phyloP scores from a whole-genome alignment of 2,888 invertebrate genomes.

The Aphidoletes aphidimyza region DNA sequence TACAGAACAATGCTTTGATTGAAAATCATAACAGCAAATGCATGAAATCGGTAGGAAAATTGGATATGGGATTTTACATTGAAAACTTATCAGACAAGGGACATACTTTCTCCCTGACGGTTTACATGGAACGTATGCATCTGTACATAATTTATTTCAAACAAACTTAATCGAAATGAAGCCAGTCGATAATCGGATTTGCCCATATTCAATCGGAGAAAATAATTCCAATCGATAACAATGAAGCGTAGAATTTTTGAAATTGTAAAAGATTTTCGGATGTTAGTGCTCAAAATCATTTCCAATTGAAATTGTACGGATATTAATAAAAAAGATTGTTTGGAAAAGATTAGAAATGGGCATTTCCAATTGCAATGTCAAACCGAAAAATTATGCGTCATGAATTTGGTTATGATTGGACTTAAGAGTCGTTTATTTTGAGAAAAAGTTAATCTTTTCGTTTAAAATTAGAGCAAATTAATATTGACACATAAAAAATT shows the following conservation, averaged over 20 bases:
- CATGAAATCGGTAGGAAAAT: not conserved
- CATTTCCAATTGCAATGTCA: not conserved
- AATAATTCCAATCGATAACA: not conserved
- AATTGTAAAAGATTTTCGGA: too few relatives aligned
- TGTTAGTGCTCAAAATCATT: not conserved
- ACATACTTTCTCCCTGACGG: not conserved
- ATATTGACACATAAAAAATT: slow-evolving; percentile 19
- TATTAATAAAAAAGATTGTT: not conserved
- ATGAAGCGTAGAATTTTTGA: not conserved
- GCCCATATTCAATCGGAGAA: not conserved
- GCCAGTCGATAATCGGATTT: slow-evolving; percentile 19
- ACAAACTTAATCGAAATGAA: not conserved
- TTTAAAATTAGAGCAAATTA: slow-evolving; percentile 19
- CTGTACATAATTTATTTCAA: not conserved
- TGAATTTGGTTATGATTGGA: not conserved
- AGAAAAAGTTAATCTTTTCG: too few relatives aligned
- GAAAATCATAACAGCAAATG: slow-evolving; percentile 29
- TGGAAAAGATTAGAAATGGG: not conserved
- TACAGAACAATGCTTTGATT: not conserved
- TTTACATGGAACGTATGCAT: not conserved
- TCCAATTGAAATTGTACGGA: too few relatives aligned
- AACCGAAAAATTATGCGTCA: not conserved
- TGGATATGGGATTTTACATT: slow-evolving; percentile 1
- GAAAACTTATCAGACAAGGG: not conserved
- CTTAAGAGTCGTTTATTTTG: not conserved